A percentile compares a stretch with the other conserved stretches of the same genome.
phyloP scores from a whole-genome alignment of 2,888 invertebrate species.

The Micoletzkya japonica region DNA sequence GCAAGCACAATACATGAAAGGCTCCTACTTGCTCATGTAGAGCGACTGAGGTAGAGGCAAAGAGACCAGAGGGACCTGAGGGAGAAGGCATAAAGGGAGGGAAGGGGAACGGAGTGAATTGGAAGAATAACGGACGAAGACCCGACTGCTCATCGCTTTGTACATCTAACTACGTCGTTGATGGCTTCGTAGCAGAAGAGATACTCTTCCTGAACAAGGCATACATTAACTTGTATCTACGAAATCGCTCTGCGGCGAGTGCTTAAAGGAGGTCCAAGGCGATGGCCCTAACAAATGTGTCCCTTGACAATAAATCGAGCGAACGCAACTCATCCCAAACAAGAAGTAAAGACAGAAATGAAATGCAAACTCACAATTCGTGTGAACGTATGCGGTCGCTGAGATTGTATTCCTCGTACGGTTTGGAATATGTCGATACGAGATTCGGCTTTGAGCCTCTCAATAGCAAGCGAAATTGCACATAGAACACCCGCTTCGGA shows the following conservation, averaged over 20 bases:
- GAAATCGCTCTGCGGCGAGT: neutral
- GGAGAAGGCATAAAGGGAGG: neutral
- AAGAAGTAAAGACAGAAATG: neutral
- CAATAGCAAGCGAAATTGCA: slow-evolving; percentile 56
- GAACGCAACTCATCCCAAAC: neutral
- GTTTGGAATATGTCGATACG: slow-evolving; percentile 60
- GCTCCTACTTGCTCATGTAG: too few species aligned
- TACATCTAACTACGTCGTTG: slow-evolving; percentile 63
- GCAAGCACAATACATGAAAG: too few species aligned
- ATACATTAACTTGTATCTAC: neutral
- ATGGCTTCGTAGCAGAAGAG: slow-evolving; percentile 67
- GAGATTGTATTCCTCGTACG: slow-evolving; percentile 26
- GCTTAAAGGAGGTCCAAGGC: neutral
- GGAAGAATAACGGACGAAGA: neutral
- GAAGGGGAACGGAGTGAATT: neutral
- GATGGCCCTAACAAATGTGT: too few species aligned
- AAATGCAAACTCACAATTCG: slow-evolving; percentile 30
- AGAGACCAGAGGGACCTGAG: too few species aligned
- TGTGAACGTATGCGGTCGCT: slow-evolving; percentile 40
- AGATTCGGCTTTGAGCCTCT: slow-evolving; percentile 60
- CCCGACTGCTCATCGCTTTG: neutral
- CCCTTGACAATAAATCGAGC: neutral
- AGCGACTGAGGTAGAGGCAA: too few species aligned
- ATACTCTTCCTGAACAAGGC: slow-evolving; percentile 66
- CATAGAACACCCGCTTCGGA: slow-evolving; percentile 55